Conservation (phyloP, 2,797 vertebrate genomes). For the Amblyopsis hoosieri region DNA sequence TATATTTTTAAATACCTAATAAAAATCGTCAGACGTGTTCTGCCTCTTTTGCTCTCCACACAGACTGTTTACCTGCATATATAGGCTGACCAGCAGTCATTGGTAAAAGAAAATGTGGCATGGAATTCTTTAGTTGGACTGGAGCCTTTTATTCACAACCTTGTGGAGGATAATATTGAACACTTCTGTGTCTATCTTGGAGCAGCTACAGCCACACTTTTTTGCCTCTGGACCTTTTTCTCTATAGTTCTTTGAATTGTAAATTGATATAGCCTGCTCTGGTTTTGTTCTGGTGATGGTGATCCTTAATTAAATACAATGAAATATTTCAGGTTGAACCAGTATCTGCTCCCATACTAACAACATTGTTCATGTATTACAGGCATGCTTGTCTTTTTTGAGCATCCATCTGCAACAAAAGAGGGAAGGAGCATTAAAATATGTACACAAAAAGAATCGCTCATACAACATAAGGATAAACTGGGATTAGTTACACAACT, state of each 20-base stretch:
- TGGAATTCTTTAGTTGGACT: constrained; percentile 17
- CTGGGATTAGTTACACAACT: too few species aligned
- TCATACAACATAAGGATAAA: too few species aligned
- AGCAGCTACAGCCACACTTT: constrained; percentile 9
- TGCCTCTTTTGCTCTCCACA: too few species aligned
- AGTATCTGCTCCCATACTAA: neutral
- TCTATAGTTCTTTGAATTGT: constrained; percentile 2
- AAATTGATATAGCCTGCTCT: neutral
- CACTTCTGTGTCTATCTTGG: constrained; percentile 15
- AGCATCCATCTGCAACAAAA: constrained; percentile 6
- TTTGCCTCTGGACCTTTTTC: constrained; percentile 16
- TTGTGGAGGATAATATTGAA: constrained; percentile 12
- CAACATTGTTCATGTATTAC: neutral
- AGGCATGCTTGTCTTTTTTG: neutral
- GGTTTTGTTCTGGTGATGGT: constrained; percentile 1
- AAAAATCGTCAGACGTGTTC: too few species aligned
- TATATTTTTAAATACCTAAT: too few species aligned
- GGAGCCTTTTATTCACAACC: constrained; percentile 10
- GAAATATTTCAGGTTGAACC: neutral
- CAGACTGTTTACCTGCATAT: too few species aligned
- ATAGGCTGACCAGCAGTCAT: constrained; percentile 7
- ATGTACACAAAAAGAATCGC: neutral
- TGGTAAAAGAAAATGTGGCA: constrained; percentile 12
- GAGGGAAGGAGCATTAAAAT: too few species aligned
- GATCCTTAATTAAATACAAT: neutral